Percentiles rank a stretch among this genome's conserved stretches.
Evolutionary conservation across 2,797 vertebrate genomes (phyloP).

Genomic region (Mormyrops attenuatus): DNA sequence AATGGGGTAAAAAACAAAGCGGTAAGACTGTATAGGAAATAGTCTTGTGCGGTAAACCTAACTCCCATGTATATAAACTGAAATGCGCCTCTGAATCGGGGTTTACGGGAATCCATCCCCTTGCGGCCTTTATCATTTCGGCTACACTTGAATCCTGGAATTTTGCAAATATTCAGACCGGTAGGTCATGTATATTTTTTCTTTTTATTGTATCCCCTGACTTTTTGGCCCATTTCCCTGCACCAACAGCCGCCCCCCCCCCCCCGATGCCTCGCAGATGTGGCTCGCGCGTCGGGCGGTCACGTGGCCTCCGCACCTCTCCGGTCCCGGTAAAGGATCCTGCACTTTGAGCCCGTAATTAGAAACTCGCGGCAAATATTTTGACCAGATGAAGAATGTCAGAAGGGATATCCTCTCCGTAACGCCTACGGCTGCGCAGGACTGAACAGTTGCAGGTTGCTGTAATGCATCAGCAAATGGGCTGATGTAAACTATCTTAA

Average conservation of each 20-base stretch:
- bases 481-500: background rate
- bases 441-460: background rate
- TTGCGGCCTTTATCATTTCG: background rate
- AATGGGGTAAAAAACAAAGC: background rate
- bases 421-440: background rate
- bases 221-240: background rate
- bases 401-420: background rate
- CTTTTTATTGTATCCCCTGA: background rate
- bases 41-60: background rate
- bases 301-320: background rate
- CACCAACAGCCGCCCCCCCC: background rate
- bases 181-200: background rate
- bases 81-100: background rate
- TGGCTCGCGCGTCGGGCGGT: background rate
- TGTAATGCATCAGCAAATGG: background rate
- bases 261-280: background rate
- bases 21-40: background rate
- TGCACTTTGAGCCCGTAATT: background rate
- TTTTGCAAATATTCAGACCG: background rate
- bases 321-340: background rate
- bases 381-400: background rate
- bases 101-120: background rate
- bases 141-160: background rate
- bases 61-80: background rate
- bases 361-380: background rate